Conservation (phyloP, 2,888 invertebrate species). For the Cephus rjabovi region DNA sequence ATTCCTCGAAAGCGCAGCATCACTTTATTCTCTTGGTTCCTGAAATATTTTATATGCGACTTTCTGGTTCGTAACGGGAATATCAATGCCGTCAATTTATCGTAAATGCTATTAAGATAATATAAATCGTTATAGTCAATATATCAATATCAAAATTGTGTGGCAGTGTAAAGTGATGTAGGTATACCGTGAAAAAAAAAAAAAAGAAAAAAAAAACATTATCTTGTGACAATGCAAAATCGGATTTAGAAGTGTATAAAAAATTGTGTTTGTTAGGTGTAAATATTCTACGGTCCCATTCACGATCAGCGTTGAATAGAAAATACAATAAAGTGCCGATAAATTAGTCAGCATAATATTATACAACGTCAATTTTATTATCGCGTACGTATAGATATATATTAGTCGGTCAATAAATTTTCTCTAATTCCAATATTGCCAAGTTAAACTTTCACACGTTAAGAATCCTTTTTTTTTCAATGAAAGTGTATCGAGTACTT, state of each 20-base stretch:
- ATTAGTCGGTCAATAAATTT: not conserved
- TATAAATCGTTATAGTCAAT: not conserved
- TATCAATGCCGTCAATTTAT: slow-evolving; percentile 13
- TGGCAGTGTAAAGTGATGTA: not conserved
- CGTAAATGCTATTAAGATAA: slow-evolving; percentile 11
- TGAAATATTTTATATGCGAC: not conserved
- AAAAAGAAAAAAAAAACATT: not conserved
- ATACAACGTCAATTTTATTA: not conserved
- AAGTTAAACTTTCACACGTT: not conserved
- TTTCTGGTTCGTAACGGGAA: not conserved
- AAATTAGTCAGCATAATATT: not conserved
- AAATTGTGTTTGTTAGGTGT: not conserved
- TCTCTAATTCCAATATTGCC: not conserved
- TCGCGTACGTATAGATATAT: too few relatives aligned
- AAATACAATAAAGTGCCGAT: not conserved
- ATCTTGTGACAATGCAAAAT: not conserved
- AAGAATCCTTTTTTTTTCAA: not conserved
- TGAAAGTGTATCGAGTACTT: not conserved
- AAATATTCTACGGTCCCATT: not conserved
- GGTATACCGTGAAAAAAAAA: not conserved
- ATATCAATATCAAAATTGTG: not conserved
- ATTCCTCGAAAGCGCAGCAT: not conserved
- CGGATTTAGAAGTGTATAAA: not conserved
- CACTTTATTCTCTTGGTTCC: not conserved
- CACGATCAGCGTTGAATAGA: not conserved